Evolutionary conservation across 2,113 vertebrate species (phyloP).

Genomic region (Cochlearius cochlearius): DNA sequence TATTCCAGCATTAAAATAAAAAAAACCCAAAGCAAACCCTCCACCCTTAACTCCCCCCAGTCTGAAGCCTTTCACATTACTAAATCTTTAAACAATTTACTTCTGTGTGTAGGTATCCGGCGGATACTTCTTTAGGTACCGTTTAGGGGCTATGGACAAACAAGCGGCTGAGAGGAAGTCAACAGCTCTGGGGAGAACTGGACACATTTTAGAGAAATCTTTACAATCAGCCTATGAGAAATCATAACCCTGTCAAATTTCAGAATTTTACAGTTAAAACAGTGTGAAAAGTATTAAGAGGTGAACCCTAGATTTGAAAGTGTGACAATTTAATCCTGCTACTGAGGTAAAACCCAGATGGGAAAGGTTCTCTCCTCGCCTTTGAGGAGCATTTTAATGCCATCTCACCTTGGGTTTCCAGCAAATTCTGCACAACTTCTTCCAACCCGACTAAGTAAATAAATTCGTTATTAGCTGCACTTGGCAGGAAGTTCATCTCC

Average conservation of each 20-base stretch:
- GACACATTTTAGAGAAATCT: not conserved
- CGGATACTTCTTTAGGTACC: not conserved
- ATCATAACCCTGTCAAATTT: rapidly evolving
- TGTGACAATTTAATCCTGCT: not conserved
- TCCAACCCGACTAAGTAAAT: slow-evolving; percentile 96
- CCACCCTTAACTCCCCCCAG: not conserved
- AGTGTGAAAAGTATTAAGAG: not conserved
- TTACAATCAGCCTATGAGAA: not conserved
- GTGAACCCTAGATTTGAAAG: not conserved
- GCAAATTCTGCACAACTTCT: slow-evolving; percentile 94
- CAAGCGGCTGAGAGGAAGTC: rapidly evolving
- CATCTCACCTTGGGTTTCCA: slow-evolving; percentile 90
- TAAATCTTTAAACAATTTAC: not conserved
- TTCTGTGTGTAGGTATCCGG: not conserved
- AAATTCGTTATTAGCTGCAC: slow-evolving; percentile 97
- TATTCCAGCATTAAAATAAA: not conserved
- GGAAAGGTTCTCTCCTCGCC: not conserved
- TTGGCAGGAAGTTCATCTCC: slow-evolving; percentile 94
- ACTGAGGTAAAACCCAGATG: not conserved
- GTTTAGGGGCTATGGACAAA: not conserved
- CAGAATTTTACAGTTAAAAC: not conserved
- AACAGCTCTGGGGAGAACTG: not conserved
- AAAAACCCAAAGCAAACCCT: not conserved
- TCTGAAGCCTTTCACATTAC: not conserved
- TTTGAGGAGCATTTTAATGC: rapidly evolving